Evolutionary conservation across 1,140 invertebrate species (phyloP).

Genomic region (Frieseomelitta varia): DNA sequence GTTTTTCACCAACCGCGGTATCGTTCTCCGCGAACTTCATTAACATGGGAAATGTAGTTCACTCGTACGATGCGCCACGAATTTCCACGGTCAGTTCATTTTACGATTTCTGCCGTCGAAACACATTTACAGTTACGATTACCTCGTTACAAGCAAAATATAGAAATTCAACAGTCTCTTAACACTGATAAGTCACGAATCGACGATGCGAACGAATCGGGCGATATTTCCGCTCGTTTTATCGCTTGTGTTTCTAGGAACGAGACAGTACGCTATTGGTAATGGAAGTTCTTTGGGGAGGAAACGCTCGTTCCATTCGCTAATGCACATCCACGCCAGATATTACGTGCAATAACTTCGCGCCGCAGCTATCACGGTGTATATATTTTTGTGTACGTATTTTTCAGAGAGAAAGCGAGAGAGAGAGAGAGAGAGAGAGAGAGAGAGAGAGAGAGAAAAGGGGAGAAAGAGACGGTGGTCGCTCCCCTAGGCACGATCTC

Average conservation of each 20-base stretch:
- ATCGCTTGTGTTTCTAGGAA: background rate
- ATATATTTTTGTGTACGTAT: constrained; percentile 7
- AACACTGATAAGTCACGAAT: background rate
- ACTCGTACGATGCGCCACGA: background rate
- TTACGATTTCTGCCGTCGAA: background rate
- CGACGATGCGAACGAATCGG: background rate
- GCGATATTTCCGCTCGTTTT: background rate
- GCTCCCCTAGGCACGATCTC: constrained; percentile 1
- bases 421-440: background rate
- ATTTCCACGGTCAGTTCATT: background rate
- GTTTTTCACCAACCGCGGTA: background rate
- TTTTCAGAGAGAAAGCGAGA: background rate
- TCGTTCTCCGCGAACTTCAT: constrained; percentile 1
- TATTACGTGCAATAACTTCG: constrained; percentile 23
- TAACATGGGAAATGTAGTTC: constrained; percentile 12
- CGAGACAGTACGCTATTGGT: background rate
- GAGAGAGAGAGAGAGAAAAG: no score
- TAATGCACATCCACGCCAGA: constrained; percentile 1
- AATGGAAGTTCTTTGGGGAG: background rate
- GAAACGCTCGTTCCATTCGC: constrained; percentile 19
- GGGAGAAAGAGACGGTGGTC: no score
- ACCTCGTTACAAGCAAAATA: background rate
- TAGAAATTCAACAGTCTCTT: background rate
- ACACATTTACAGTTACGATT: background rate
- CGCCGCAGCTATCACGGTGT: background rate